Conservation (phyloP, 2,113 vertebrate species). For the Cebus imitator region DNA sequence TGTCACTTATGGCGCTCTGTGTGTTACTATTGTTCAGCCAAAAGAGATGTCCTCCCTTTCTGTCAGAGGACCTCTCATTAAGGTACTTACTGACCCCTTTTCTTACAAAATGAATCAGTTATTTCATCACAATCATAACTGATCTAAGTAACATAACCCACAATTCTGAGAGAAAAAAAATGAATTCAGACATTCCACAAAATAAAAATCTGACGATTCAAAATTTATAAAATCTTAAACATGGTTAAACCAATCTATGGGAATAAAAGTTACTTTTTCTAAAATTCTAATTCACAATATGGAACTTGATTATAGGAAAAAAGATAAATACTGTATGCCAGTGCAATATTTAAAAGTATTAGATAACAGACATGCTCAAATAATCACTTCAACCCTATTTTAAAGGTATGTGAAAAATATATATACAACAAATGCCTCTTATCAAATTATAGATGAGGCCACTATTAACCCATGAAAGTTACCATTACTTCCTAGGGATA, state of each 20-base stretch:
- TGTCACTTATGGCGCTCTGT: background rate
- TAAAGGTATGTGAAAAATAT: background rate
- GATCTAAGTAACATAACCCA: background rate
- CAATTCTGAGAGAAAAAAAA: constrained; percentile 28
- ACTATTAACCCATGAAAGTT: background rate
- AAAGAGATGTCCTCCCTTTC: background rate
- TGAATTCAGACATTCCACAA: constrained; percentile 9
- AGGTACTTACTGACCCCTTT: background rate
- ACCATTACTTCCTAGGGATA: background rate
- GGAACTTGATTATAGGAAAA: background rate
- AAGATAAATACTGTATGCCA: background rate
- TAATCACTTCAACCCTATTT: constrained; percentile 36
- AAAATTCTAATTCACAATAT: constrained; percentile 23
- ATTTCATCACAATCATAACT: constrained; percentile 42
- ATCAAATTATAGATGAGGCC: background rate
- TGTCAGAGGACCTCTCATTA: constrained; percentile 12
- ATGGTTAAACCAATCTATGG: background rate
- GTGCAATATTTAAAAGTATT: background rate
- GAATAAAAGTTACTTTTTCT: constrained; percentile 33
- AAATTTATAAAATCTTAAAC: constrained; percentile 29
- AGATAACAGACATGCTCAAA: background rate
- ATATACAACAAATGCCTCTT: background rate
- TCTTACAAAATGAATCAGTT: constrained; percentile 7
- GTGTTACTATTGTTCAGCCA: background rate
- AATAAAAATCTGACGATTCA: constrained; percentile 24